Base-by-base conservation (phyloP, 2,797 vertebrate species). In the Smutsia temminckii region DNA sequence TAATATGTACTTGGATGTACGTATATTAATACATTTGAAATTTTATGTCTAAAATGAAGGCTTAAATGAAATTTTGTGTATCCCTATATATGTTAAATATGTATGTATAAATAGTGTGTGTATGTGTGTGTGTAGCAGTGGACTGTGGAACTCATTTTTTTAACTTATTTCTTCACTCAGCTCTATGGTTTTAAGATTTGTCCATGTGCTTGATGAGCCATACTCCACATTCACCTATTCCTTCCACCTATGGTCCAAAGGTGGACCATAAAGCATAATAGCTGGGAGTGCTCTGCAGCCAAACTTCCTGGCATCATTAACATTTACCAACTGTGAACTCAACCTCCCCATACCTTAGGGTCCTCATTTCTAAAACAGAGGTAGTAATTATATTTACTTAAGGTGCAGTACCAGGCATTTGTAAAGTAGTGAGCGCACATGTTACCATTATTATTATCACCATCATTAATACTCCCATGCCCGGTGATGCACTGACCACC, bases 281-380 rank as follows among this genome's bases (percentile, higher is more conserved):
- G 18, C 75, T 75, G 75, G 27, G 53, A 69, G 18, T 32, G 7
- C 8, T 63, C 7, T 17, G 57, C 69, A 69, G 18, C 37, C 69
- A 92, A 63, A 63, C 21, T 57, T 27, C 55, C 51, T 51, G 34
- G 51, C 11, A 80, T 55, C 21, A 23, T 29, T n/a, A 46, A 51
- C 16, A 40, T 8, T 64, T 27, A 61, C 10, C 34, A 91, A 20
- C 18, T 37, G 5, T 40, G 27, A 78, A 53, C n/a, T 89, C 75
- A 53, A 53, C 14, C 29, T 66, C 69, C n/a, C 59, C 64, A 51
- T 9, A 23, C 16, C 16, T 25, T 63, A 49, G n/a, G 40, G 72
- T 80, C 84, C 80, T 91, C 20, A 37, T 85, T 97, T 94, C 68
- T 91, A 59, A 86, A 68, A n/a, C 27, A 53, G 20, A 74, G 51